A percentile compares a stretch with the other conserved stretches of the same genome.
Evolutionary conservation across 2,797 vertebrate genomes (phyloP).

Genomic region (Holocentrus rufus): DNA sequence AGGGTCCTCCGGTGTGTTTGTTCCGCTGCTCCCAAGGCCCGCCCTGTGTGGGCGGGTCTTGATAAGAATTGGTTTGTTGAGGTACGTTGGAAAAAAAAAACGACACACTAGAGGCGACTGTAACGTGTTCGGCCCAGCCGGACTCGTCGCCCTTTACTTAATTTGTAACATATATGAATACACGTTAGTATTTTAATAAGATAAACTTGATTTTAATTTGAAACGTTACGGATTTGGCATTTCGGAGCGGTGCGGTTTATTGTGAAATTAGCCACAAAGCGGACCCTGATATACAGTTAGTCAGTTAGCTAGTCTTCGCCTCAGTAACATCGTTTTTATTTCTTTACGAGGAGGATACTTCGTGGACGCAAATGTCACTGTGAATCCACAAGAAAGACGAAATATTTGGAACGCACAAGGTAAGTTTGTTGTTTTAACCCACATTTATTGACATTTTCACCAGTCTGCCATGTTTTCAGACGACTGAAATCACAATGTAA

Average conservation of each 20-base stretch:
- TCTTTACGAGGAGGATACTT: not conserved
- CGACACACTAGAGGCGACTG: not conserved
- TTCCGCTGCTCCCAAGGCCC: constrained; percentile 11
- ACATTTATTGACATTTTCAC: not conserved
- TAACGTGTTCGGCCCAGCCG: constrained; percentile 43
- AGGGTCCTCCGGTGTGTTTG: constrained; percentile 29
- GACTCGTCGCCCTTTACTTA: not conserved
- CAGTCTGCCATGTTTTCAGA: not conserved
- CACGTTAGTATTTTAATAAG: not conserved
- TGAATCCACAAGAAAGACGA: constrained; percentile 17
- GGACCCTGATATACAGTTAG: constrained; percentile 31
- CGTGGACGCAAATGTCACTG: constrained; percentile 43
- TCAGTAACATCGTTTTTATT: not conserved
- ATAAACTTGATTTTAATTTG: not conserved
- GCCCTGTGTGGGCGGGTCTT: constrained; percentile 64
- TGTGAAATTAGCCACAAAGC: constrained; percentile 48
- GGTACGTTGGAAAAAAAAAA: constrained; percentile 11
- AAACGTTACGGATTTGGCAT: not conserved
- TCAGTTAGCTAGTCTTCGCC: constrained; percentile 11
- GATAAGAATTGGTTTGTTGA: constrained; percentile 39
- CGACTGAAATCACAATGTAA: not conserved
- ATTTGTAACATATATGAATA: not conserved
- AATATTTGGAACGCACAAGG: constrained; percentile 26
- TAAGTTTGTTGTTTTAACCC: constrained; percentile 41
- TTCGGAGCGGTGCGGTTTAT: not conserved